A percentile compares a stretch with the other conserved stretches of the same genome.
phyloP scores from a whole-genome alignment of 1,140 invertebrate genomes.

The Hylaeus volcanicus region DNA sequence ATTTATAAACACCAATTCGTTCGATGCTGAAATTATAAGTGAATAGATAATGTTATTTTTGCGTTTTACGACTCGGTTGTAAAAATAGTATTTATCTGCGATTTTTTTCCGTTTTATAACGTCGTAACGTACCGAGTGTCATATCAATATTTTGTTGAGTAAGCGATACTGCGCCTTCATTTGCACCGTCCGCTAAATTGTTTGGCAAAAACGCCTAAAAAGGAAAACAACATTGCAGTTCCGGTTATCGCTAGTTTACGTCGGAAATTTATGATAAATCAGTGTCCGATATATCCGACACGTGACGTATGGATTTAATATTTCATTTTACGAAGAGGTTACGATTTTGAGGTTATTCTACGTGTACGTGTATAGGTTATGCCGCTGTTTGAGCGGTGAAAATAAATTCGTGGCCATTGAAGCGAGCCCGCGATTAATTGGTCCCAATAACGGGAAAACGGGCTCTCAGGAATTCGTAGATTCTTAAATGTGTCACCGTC shows the following conservation, averaged over 20 bases:
- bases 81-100: neutral
- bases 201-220: conserved; percentile 86
- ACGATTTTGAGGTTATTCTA: conserved; percentile 51
- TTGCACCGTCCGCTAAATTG: conserved; percentile 85
- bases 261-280: neutral
- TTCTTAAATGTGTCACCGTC: conserved; percentile 44
- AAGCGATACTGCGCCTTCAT: conserved; percentile 88
- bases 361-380: conserved; percentile 62
- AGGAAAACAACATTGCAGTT: neutral
- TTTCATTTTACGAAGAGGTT: no score
- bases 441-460: neutral
- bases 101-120: neutral
- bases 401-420: neutral
- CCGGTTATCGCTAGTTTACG: no score
- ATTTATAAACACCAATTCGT: conserved; percentile 98
- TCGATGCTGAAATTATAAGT: conserved; percentile 87
- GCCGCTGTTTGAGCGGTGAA: conserved; percentile 6
- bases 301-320: no score
- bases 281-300: neutral
- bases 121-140: conserved; percentile 86
- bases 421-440: neutral
- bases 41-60: neutral
- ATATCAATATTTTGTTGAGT: conserved; percentile 90
- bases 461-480: neutral
- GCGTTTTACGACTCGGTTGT: no score